Evolutionary conservation across 2,888 invertebrate species (phyloP).

Genomic region (Chymomyza fuscimana): DNA sequence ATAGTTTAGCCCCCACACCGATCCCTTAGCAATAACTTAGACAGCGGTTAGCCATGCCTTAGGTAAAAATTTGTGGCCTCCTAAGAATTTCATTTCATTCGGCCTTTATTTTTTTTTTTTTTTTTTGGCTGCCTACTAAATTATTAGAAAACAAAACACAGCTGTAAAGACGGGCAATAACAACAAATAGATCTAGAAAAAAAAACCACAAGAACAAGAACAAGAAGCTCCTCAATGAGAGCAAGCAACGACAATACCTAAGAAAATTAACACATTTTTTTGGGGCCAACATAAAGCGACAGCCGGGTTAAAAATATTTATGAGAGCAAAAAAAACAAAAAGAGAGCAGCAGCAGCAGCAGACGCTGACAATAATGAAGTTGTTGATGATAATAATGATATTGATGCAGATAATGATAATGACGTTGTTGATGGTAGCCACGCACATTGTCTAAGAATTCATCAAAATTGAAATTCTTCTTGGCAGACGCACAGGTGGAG

Average conservation of each 20-base stretch:
- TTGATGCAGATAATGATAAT: neutral
- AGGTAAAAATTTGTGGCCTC: neutral
- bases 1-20: neutral
- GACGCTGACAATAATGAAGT: neutral
- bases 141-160: constrained; percentile 41
- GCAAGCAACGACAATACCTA: constrained; percentile 31
- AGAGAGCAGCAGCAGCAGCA: neutral
- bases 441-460: constrained; percentile 31
- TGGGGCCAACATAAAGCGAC: constrained; percentile 35
- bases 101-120: neutral
- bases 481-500: neutral
- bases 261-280: constrained; percentile 65
- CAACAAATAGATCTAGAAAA: constrained; percentile 13
- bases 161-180: constrained; percentile 16
- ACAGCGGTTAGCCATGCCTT: neutral
- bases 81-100: neutral
- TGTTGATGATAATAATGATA: neutral
- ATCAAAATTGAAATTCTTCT: constrained; percentile 41
- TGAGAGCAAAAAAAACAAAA: constrained; percentile 22
- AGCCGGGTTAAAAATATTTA: constrained; percentile 59
- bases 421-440: neutral
- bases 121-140: constrained; percentile 69
- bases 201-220: neutral
- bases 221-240: neutral
- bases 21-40: neutral